Conservation (phyloP, 2,888 invertebrate species). For the Luffia ferchaultella region DNA sequence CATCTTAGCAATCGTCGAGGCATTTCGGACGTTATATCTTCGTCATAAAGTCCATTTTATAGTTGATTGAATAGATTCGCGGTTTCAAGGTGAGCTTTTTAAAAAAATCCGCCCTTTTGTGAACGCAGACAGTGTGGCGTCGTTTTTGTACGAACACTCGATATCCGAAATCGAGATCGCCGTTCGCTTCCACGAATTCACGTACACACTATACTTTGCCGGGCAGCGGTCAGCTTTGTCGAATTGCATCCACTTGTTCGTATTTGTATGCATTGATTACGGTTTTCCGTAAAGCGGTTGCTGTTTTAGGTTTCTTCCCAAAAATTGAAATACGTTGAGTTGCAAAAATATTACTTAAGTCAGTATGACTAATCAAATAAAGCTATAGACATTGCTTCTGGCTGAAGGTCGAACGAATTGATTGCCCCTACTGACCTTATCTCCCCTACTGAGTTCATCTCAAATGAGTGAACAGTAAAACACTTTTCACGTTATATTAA, state of each 20-base stretch:
- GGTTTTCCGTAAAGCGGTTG: too few species aligned
- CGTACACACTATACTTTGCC: conserved; percentile 11
- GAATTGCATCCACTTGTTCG: background rate
- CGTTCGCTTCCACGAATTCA: conserved; percentile 18
- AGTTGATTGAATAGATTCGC: conserved; percentile 24
- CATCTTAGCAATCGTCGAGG: background rate
- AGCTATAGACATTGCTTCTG: too few species aligned
- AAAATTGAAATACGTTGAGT: too few species aligned
- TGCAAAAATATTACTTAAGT: too few species aligned
- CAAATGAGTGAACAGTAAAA: too few species aligned
- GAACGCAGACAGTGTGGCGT: conserved; percentile 57
- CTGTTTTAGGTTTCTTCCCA: too few species aligned
- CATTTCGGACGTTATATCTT: background rate
- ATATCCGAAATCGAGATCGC: background rate
- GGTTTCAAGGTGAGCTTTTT: conserved; percentile 50
- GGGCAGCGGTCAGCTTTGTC: background rate
- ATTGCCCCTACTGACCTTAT: too few species aligned
- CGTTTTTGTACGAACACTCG: conserved; percentile 38
- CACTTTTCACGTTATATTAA: too few species aligned
- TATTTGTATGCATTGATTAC: too few species aligned
- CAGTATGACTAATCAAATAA: too few species aligned
- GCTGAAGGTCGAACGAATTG: too few species aligned
- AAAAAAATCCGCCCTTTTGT: conserved; percentile 48
- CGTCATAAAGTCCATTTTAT: background rate
- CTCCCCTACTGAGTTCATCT: too few species aligned